These are phyloP conservation scores for Drosophila truncata DNA, from an alignment of 1,140 invertebrate genomes.

Conservation along the genomic window DNA sequence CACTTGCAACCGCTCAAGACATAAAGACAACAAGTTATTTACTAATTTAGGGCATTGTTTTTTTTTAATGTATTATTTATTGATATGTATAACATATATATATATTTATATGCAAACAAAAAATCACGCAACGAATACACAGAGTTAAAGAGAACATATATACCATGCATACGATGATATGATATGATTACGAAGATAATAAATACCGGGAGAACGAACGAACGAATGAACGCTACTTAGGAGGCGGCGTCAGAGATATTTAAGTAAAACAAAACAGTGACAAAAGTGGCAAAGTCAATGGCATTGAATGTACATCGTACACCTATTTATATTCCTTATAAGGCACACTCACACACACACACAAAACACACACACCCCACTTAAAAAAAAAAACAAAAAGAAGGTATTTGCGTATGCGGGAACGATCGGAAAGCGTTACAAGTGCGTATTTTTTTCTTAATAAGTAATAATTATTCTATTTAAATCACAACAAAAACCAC, in stretches of 20 bases:
- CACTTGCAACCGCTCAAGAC: conserved; percentile 47
- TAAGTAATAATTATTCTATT: conserved; percentile 69
- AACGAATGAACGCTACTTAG: conserved; percentile 1
- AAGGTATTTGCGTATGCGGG: conserved; percentile 31
- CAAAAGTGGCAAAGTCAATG: conserved; percentile 34
- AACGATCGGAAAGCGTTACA: conserved; percentile 26
- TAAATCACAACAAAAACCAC: conserved; percentile 74
- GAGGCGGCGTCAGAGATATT: conserved; percentile 12
- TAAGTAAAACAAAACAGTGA: conserved; percentile 46
- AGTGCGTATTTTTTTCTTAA: conserved; percentile 71
- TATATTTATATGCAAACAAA: conserved; percentile 41
- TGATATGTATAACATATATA: conserved; percentile 56
- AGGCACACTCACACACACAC: conserved; percentile 51
- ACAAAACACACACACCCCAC: conserved; percentile 5
- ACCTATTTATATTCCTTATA: conserved; percentile 70
- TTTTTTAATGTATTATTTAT: conserved; percentile 32
- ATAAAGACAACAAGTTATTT: conserved; percentile 49
- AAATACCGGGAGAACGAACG: conserved; percentile 24
- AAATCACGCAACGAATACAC: conserved; percentile 57
- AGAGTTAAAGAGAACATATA: conserved; percentile 39
- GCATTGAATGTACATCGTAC: conserved; percentile 50
- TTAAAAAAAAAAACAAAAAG: conserved; percentile 1
- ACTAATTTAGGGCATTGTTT: conserved; percentile 38
- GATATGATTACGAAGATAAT: conserved; percentile 46
- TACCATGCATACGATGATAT: conserved; percentile 39